Percentiles rank a stretch among this genome's conserved stretches.
phyloP scores from a whole-genome alignment of 1,140 invertebrate genomes.

The Brachionus calyciflorus region DNA sequence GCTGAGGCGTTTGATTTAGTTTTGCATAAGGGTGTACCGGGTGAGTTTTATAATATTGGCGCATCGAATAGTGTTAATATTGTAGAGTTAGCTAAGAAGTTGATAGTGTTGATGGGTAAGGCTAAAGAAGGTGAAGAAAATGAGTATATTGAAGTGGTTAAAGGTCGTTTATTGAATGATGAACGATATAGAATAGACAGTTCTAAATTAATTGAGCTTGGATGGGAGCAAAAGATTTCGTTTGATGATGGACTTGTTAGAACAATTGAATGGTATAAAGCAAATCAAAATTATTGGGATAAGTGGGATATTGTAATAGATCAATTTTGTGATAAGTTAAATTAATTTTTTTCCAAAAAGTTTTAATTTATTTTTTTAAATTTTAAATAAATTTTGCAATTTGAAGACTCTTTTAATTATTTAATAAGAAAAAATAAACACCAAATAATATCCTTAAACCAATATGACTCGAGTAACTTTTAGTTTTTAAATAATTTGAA shows the following conservation, averaged over 20 bases:
- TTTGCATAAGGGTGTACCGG: conserved; percentile 52
- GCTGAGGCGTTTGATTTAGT: conserved; percentile 54
- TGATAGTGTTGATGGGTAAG: conserved; percentile 50
- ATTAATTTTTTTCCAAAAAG: too few relatives aligned
- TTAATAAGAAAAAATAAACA: too few relatives aligned
- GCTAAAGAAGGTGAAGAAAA: conserved; percentile 48
- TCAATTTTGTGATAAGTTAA: conserved; percentile 32
- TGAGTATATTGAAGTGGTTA: conserved; percentile 48
- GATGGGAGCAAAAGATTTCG: conserved; percentile 53
- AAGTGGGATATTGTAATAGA: background rate
- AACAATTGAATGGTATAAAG: conserved; percentile 48
- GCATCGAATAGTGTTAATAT: conserved; percentile 54
- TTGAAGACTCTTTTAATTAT: too few relatives aligned
- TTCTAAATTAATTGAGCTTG: conserved; percentile 53
- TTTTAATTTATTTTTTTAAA: too few relatives aligned
- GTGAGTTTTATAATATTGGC: conserved; percentile 58
- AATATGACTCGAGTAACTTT: too few relatives aligned
- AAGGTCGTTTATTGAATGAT: conserved; percentile 59
- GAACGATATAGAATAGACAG: conserved; percentile 56
- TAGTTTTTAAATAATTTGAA: too few relatives aligned
- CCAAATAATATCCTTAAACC: too few relatives aligned
- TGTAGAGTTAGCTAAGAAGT: conserved; percentile 47
- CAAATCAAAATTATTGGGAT: conserved; percentile 33
- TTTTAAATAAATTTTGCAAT: too few relatives aligned
- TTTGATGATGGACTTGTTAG: conserved; percentile 55